phyloP scores from a whole-genome alignment of 2,888 invertebrate genomes.

The Orthosia cruda region DNA sequence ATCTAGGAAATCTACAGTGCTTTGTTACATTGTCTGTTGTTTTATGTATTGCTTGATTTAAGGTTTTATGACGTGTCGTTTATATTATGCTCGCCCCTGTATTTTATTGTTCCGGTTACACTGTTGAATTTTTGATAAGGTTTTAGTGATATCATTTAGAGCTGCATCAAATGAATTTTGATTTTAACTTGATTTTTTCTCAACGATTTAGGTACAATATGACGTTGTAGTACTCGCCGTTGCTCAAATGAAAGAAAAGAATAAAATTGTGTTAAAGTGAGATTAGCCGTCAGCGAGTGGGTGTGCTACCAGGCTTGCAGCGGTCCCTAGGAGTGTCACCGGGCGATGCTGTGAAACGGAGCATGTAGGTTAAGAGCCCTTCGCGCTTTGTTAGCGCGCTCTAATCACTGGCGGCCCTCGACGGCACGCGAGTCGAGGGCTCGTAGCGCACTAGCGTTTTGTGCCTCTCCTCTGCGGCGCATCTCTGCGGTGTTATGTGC shows the following conservation, averaged over 20 bases:
- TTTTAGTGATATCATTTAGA: conserved; percentile 66
- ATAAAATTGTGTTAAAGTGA: conserved; percentile 69
- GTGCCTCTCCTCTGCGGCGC: conserved; percentile 84
- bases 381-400: conserved; percentile 90
- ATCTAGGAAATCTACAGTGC: conserved; percentile 80
- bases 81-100: conserved; percentile 76
- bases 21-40: conserved; percentile 82
- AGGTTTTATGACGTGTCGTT: conserved; percentile 81
- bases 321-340: conserved; percentile 84
- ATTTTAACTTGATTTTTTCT: background rate
- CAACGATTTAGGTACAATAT: background rate
- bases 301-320: conserved; percentile 82
- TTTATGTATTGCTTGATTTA: conserved; percentile 81
- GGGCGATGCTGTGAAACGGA: conserved; percentile 88
- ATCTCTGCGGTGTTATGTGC: conserved; percentile 78
- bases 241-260: conserved; percentile 56
- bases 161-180: conserved; percentile 49
- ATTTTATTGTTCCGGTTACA: conserved; percentile 76
- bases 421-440: conserved; percentile 86
- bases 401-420: conserved; percentile 90
- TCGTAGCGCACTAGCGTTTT: conserved; percentile 89
- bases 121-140: conserved; percentile 77
- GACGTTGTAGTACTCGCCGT: background rate
- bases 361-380: conserved; percentile 91
- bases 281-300: conserved; percentile 82